These are phyloP conservation scores for Penaeus japonicus DNA, from an alignment of 1,140 invertebrate genomes.

Conservation along the genomic window DNA sequence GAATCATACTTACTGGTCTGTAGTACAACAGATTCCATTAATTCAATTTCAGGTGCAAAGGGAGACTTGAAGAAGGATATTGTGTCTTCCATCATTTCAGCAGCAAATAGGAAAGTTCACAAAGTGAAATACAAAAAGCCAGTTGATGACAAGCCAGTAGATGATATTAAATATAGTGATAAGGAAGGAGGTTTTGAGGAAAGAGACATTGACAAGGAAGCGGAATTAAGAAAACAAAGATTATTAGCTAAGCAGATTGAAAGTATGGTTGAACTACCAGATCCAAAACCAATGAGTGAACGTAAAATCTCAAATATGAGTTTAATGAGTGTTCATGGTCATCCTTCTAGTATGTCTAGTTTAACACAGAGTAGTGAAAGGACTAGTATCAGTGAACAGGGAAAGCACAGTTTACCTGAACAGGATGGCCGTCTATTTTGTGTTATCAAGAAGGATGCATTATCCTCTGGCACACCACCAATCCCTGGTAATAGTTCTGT, in stretches of 20 bases:
- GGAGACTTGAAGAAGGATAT: slow-evolving; percentile 74
- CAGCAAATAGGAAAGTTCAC: slow-evolving; percentile 78
- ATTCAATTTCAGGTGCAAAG: slow-evolving; percentile 41
- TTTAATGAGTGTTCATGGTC: slow-evolving; percentile 52
- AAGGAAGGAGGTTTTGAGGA: slow-evolving; percentile 48
- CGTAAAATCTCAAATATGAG: slow-evolving; percentile 50
- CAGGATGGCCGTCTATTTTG: slow-evolving; percentile 21
- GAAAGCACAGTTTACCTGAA: slow-evolving; percentile 7
- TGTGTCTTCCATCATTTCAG: slow-evolving; percentile 80
- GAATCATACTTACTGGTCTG: neutral
- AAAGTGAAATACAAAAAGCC: slow-evolving; percentile 58
- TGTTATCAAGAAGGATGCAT: slow-evolving; percentile 21
- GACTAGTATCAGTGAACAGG: slow-evolving; percentile 40
- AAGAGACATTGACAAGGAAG: slow-evolving; percentile 48
- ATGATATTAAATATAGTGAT: slow-evolving; percentile 26
- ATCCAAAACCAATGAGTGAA: slow-evolving; percentile 49
- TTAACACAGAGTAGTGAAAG: slow-evolving; percentile 36
- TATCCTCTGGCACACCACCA: neutral
- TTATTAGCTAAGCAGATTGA: slow-evolving; percentile 41
- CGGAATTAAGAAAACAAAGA: slow-evolving; percentile 41
- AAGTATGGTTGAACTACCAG: slow-evolving; percentile 36
- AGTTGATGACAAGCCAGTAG: slow-evolving; percentile 35
- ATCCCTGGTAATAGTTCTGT: neutral
- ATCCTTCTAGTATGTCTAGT: slow-evolving; percentile 43
- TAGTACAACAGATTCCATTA: slow-evolving; percentile 38